phyloP scores from a whole-genome alignment of 2,797 vertebrate species.

The Acipenser oxyrinchus region DNA sequence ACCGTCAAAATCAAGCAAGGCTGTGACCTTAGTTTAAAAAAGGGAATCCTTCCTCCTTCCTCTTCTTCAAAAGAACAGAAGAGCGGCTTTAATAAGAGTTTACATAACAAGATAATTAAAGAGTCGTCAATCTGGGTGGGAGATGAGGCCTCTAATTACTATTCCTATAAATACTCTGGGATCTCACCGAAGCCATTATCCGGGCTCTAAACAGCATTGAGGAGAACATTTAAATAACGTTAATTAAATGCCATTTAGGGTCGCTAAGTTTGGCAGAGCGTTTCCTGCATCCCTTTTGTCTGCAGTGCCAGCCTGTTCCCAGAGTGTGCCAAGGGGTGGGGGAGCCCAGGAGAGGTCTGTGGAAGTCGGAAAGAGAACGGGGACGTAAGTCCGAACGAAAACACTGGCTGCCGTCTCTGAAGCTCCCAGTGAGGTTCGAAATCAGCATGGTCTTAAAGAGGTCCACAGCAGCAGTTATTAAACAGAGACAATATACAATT shows the following conservation, averaged over 20 bases:
- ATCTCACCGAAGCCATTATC: not conserved
- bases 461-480: too few species aligned
- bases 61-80: slow-evolving; percentile 3
- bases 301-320: not conserved
- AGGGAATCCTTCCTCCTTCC: not conserved
- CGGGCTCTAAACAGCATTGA: not conserved
- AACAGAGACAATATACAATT: too few species aligned
- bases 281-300: slow-evolving; percentile 3
- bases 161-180: not conserved
- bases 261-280: not conserved
- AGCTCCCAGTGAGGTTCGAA: too few species aligned
- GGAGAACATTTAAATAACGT: not conserved
- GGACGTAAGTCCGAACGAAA: not conserved
- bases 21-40: too few species aligned
- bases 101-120: slow-evolving; percentile 4
- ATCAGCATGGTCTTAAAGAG: too few species aligned
- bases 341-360: not conserved
- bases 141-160: slow-evolving; percentile 1
- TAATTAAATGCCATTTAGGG: slow-evolving; percentile 2
- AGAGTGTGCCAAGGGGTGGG: not conserved
- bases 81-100: not conserved
- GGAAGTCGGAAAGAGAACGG: not conserved
- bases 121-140: not conserved
- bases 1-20: too few species aligned
- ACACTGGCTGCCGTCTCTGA: too few species aligned